Evolutionary conservation across 2,888 invertebrate genomes (phyloP), one percentile per base, ranked within the genome.

Genomic region (Linnaemya vulpina): DNA sequence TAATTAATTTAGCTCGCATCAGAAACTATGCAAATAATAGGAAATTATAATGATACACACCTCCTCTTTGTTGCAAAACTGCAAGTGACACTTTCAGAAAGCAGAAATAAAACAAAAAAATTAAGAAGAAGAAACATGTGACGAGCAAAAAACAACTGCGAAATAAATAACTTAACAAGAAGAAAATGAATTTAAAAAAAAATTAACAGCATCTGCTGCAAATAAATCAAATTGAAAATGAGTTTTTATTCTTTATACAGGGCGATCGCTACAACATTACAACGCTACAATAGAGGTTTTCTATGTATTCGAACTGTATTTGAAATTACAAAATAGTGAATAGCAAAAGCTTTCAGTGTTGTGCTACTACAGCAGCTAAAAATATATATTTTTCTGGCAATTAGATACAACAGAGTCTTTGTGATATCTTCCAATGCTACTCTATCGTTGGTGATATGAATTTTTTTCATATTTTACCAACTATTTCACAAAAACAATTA

Each of bases 191-290:
- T 1, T 46, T 49, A 67, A 13, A 74, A 30, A 40, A n/a, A 58
- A 58, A n/a, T 13, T 13, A 20, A 20, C 20, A 71, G 60, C 85
- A 85, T 79, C 82, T 85, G 82, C 60, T 75, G 71, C 51, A 79
- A 79, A 82, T 87, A 87, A 86, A 77, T 86, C 83, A 81, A 78
- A 86, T 86, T 79, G 73, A 71, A 75, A 86, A 81, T 84, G 60
- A 40, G 43, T 62, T 62, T 62, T 49, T 49, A 9, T 35, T 3
- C 17, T 43, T 13, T 43, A 35, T 65, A 85, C 81, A 81, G 67
- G 60, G 81, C 78, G 60, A 60, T 70, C 30, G 2, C 3, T 40
- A n/a, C 13, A 5, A 30, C 25, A 13, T 0, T 30, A 46, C 3
- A 71, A 60, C 11, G 3, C 10, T 5, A 10, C 11, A 60, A 38